Evolutionary conservation across 2,797 vertebrate species (phyloP), one percentile per base, ranked within the genome.

Genomic region (Cryptoprocta ferox): DNA sequence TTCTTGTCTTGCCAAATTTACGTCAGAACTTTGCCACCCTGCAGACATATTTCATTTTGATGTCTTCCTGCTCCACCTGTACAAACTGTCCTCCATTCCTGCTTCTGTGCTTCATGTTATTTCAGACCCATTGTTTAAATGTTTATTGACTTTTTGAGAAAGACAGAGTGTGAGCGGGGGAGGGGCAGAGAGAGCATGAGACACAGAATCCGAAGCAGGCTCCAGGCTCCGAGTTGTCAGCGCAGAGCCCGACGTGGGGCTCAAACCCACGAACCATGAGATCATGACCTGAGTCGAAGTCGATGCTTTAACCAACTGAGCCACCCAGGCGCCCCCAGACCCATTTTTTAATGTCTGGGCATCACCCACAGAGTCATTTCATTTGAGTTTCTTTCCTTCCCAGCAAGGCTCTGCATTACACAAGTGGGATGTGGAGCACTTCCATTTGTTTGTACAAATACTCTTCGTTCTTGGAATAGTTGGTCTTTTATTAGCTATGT

Each of bases 391-490:
- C 42, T 88, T 24, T 91, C 53, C 1, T 75, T 92, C 81, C 66
- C 37, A 28, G 21, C 59, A n/a, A 88, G 61, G 21, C 71, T 35
- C 0, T 83, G n/a, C 65, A 5, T 82, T 89, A 94, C 26, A 45
- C 91, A 93, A 91, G 82, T 18, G 24, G 48, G 82, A 71, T 85
- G 63, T 48, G 30, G 80, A 30, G 48, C 15, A 0, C 32, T 85
- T 96, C 85, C 90, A 32, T 94, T 95, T 93, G 91, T 86, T 84
- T 71, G 15, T 71, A 86, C 78, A 94, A 89, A 89, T 80, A 48
- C 18, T 83, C 59, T 19, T 73, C 48, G 37, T 96, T 5, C 24
- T 76, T 80, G 19, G 63, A 91, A 89, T 59, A 91, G 80, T 94
- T 50, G 15, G 61, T 96, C 63, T 90, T 91, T 91, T 79, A 14